Evolutionary conservation across 1,140 invertebrate genomes (phyloP).

Genomic region (Drosophila ogumai): DNA sequence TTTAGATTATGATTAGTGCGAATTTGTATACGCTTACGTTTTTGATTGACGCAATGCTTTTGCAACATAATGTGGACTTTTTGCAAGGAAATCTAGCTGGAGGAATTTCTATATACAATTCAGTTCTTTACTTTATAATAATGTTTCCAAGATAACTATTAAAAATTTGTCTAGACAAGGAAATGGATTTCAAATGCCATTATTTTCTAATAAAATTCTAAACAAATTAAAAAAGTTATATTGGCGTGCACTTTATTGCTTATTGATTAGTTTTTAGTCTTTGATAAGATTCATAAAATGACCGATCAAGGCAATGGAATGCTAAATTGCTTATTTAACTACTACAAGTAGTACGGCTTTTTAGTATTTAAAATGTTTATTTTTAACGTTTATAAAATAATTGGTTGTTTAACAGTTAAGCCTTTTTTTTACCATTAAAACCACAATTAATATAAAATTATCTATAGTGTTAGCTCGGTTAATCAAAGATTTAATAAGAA

Average conservation of each 20-base stretch:
- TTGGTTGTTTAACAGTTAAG: too few relatives aligned
- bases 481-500: neutral
- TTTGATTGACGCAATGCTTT: conserved; percentile 10
- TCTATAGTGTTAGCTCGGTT: neutral
- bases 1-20: neutral
- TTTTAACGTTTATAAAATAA: too few relatives aligned
- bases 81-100: neutral
- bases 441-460: neutral
- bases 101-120: neutral
- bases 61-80: conserved; percentile 4
- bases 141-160: neutral
- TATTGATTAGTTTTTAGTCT: neutral
- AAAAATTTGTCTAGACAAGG: neutral
- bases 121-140: neutral
- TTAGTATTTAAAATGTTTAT: neutral
- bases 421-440: neutral
- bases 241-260: neutral
- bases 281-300: neutral
- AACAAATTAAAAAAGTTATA: neutral
- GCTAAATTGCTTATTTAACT: neutral
- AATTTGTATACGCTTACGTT: conserved; percentile 3
- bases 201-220: neutral
- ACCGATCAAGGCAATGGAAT: neutral
- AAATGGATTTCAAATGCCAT: neutral
- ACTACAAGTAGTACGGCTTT: too few relatives aligned